Evolutionary conservation across 2,113 vertebrate species (phyloP).

Genomic region (Nipponia nippon): DNA sequence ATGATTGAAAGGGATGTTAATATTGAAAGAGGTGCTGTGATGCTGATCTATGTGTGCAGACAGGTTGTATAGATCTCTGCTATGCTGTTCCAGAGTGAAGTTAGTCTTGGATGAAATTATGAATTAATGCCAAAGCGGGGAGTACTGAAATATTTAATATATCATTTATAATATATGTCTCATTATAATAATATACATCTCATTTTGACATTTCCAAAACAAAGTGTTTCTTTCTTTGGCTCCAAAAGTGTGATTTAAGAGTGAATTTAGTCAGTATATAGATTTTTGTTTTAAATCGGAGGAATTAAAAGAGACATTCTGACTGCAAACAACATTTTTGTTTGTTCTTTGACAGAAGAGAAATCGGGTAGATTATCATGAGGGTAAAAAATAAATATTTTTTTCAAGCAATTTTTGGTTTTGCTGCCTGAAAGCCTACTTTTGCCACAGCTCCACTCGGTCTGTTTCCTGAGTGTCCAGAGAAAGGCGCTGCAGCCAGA

Average conservation of each 20-base stretch:
- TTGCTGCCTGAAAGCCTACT: neutral
- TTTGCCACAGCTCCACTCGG: accelerated
- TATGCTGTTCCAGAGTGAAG: neutral
- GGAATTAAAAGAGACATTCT: neutral
- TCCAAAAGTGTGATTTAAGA: neutral
- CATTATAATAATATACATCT: neutral
- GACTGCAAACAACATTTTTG: neutral
- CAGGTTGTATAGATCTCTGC: neutral
- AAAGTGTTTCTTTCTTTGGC: neutral
- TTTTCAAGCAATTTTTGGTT: accelerated
- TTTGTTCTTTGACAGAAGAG: neutral
- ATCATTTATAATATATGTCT: neutral
- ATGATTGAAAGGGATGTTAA: neutral
- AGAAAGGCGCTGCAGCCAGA: neutral
- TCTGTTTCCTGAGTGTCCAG: neutral
- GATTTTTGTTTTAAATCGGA: neutral
- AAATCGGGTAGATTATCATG: neutral
- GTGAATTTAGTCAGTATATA: neutral
- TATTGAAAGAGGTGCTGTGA: neutral
- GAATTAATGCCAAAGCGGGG: neutral
- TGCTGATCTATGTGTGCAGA: neutral
- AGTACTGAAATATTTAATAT: neutral
- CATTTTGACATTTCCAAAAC: neutral
- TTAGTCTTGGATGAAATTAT: neutral
- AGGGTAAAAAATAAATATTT: neutral